Evolutionary conservation across 2,888 invertebrate genomes (phyloP).

Genomic region (Argynnis bischoffii): DNA sequence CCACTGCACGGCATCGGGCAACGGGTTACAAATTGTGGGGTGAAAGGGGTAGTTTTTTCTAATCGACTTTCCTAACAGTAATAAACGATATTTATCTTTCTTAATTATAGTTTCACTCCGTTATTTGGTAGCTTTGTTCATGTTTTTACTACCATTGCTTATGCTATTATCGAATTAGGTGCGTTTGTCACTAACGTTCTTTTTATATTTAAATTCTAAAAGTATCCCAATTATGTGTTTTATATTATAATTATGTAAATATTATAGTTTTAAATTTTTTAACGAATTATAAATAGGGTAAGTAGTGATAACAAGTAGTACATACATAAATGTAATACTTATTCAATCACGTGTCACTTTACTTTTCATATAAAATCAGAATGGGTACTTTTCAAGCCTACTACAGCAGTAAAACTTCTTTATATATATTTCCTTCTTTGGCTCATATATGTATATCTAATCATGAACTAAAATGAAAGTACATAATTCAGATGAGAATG

Average conservation of each 20-base stretch:
- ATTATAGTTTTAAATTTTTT: too few species aligned
- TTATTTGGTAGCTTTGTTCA: constrained; percentile 75
- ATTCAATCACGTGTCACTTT: not conserved
- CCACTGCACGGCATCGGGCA: constrained; percentile 62
- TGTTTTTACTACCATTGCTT: constrained; percentile 72
- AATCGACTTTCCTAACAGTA: constrained; percentile 82
- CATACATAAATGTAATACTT: not conserved
- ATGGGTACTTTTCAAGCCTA: constrained; percentile 7
- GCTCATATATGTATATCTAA: not conserved
- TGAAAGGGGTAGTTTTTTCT: constrained; percentile 82
- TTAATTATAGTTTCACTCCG: constrained; percentile 79
- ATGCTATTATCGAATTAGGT: constrained; percentile 78
- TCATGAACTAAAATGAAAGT: not conserved
- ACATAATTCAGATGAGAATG: not conserved
- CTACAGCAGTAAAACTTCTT: not conserved
- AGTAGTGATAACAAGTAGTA: too few species aligned
- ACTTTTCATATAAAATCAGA: constrained; percentile 8
- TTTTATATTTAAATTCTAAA: constrained; percentile 23
- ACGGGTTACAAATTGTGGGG: constrained; percentile 82
- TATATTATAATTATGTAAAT: not conserved
- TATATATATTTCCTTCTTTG: constrained; percentile 4
- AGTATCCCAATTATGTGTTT: not conserved
- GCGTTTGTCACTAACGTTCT: constrained; percentile 64
- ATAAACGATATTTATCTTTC: constrained; percentile 83
- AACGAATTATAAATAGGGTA: too few species aligned